Evolutionary conservation across 2,888 invertebrate genomes (phyloP).

Genomic region (Ectemnius continuus): DNA sequence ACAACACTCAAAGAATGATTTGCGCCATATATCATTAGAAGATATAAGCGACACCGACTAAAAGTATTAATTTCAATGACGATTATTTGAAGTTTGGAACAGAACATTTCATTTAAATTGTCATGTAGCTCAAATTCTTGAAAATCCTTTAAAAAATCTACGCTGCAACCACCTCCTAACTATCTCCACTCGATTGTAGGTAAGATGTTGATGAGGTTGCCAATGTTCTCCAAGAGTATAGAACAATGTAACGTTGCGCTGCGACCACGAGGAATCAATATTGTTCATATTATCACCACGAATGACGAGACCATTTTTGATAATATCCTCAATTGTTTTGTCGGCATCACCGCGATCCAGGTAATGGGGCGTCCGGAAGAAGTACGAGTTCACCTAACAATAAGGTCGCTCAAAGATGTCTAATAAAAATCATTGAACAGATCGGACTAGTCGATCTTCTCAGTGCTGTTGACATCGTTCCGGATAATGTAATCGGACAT

Average conservation of each 20-base stretch:
- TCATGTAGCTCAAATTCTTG: too few species aligned
- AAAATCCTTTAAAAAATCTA: too few species aligned
- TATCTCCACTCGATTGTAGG: conserved; percentile 75
- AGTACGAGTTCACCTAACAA: not conserved
- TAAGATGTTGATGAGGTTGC: conserved; percentile 82
- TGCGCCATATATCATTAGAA: too few species aligned
- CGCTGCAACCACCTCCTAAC: too few species aligned
- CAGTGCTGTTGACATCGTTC: conserved; percentile 80
- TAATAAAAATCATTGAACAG: conserved; percentile 57
- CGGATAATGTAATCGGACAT: conserved; percentile 90
- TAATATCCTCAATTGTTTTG: conserved; percentile 85
- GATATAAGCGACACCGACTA: too few species aligned
- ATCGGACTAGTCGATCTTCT: conserved; percentile 84
- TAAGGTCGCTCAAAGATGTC: not conserved
- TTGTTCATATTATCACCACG: conserved; percentile 81
- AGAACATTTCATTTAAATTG: too few species aligned
- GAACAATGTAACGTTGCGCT: conserved; percentile 80
- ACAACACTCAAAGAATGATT: too few species aligned
- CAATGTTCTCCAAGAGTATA: conserved; percentile 84
- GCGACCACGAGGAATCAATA: conserved; percentile 81
- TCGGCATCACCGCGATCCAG: conserved; percentile 84
- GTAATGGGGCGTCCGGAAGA: conserved; percentile 63
- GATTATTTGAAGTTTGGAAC: too few species aligned
- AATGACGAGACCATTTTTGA: conserved; percentile 81
- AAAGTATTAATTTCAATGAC: too few species aligned